A percentile compares a stretch with the other conserved stretches of the same genome.
Conservation (phyloP, 2,888 invertebrate species). For the Pyrrhia umbra region DNA sequence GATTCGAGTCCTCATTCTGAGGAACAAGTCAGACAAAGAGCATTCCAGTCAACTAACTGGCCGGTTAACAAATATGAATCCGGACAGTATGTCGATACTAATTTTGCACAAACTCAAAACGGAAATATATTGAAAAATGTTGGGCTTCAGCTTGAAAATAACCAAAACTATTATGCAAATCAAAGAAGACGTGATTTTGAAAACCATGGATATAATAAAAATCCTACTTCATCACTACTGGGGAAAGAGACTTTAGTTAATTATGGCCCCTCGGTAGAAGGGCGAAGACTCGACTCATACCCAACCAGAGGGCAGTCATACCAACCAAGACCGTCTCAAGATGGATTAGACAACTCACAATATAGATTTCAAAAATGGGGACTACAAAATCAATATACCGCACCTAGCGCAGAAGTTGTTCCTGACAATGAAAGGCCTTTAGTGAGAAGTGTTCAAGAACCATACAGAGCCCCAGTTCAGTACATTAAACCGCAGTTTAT, state of each 20-base stretch:
- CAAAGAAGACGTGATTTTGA: constrained; percentile 15
- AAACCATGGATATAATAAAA: constrained; percentile 18
- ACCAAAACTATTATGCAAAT: constrained; percentile 21
- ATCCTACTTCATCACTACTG: background rate
- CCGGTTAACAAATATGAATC: constrained; percentile 32
- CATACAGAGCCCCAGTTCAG: constrained; percentile 18
- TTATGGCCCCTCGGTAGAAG: constrained; percentile 8
- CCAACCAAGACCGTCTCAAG: constrained; percentile 6
- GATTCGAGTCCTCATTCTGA: constrained; percentile 56
- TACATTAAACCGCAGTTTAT: constrained; percentile 2
- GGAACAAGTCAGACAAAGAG: constrained; percentile 48
- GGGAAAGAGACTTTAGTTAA: constrained; percentile 3
- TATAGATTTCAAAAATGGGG: constrained; percentile 27
- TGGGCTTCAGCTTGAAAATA: constrained; percentile 16
- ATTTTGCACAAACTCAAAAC: constrained; percentile 50
- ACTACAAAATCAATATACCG: constrained; percentile 17
- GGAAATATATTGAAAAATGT: constrained; percentile 16
- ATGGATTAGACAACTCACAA: constrained; percentile 10
- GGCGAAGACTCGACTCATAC: constrained; percentile 4
- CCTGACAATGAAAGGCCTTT: constrained; percentile 5
- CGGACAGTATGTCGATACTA: constrained; percentile 28
- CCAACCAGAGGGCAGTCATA: background rate
- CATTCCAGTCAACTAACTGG: constrained; percentile 33
- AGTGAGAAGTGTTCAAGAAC: constrained; percentile 17
- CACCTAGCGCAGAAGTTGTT: background rate